Evolutionary conservation across 1,140 invertebrate genomes (phyloP).

Genomic region (Drosophila kepulauana): DNA sequence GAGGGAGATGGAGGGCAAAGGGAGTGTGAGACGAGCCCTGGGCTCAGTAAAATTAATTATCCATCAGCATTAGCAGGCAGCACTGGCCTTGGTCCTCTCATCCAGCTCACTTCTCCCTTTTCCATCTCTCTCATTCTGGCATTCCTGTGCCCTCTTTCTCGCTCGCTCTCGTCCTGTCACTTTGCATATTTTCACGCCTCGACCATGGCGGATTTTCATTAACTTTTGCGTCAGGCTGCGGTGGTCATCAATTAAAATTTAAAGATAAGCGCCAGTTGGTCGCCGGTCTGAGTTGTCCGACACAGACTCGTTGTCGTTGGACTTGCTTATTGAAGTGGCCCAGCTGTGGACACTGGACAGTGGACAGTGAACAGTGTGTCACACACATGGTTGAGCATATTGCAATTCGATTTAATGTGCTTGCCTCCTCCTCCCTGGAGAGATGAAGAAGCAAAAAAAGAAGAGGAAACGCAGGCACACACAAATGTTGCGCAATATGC

Average conservation of each 20-base stretch:
- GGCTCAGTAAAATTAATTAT: conserved; percentile 75
- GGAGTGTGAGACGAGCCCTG: conserved; percentile 31
- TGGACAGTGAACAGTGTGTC: conserved; percentile 2
- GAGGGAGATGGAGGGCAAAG: not conserved
- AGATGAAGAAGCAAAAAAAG: not conserved
- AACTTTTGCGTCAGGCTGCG: conserved; percentile 63
- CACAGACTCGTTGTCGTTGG: not conserved
- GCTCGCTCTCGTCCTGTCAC: conserved; percentile 36
- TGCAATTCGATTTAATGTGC: conserved; percentile 65
- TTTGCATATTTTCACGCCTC: conserved; percentile 78
- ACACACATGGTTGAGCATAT: conserved; percentile 30
- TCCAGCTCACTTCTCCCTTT: not conserved
- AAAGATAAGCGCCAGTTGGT: conserved; percentile 41
- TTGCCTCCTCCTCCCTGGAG: conserved; percentile 10
- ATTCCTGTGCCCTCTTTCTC: not conserved
- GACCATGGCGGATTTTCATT: conserved; percentile 60
- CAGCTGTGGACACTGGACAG: not conserved
- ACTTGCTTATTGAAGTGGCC: conserved; percentile 21
- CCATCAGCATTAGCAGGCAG: conserved; percentile 68
- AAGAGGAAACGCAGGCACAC: not conserved
- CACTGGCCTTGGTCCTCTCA: conserved; percentile 32
- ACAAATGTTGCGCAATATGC: conserved; percentile 59
- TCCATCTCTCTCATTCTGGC: not conserved
- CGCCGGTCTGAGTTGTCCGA: conserved; percentile 22
- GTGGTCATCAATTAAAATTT: conserved; percentile 77